Base-by-base conservation (phyloP, 2,113 vertebrate species). In the Scolopax mira region DNA sequence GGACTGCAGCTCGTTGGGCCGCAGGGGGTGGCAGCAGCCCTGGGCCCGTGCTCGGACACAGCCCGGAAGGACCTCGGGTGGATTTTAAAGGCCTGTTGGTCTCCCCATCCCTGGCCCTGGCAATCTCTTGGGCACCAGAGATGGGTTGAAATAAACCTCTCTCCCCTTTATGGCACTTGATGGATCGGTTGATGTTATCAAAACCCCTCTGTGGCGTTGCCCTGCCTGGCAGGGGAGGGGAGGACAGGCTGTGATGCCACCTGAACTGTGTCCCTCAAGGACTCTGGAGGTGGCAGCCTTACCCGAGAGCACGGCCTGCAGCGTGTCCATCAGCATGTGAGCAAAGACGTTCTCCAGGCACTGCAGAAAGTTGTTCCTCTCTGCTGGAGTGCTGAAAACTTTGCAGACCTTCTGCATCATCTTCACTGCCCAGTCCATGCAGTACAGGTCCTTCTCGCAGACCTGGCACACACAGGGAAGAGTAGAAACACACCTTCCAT, bases 371-470 rank as follows among this genome's bases (percentile, higher is more conserved):
- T 73, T 92, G 71, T 91, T 98, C 44, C 96, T 98, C 79, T 99
- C 98, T 9, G 86, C 49, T 2, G 90, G 33, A 2, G 95, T 94
- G 83, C 46, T 88, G 93, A 99, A 99, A 39, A 98, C 95, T 27
- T 97, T 97, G 93, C 97, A 98, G 96, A 99, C 97, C 85, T 98
- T 98, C 75, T 98, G 98, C 95, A 99, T 98, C 98, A 99, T 98
- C 92, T 97, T 98, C 58, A 99, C 99, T 3, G 97, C 96, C 99
- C 99, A 99, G 85, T 98, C 97, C 98, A 99, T 99, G 96, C 98
- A 98, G 95, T 99, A 99, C 30, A 98, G 91, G 13, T 99, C 99
- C 96, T 99, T 99, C 97, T 99, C 98, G 25, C 98, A 99, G 75
- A 99, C 99, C 99, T 99, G 75, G 3, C 9, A 52, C 9, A 57